Evolutionary conservation across 2,888 invertebrate species (phyloP), one percentile per base, ranked within the genome.

Genomic region (Limnephilus marmoratus): DNA sequence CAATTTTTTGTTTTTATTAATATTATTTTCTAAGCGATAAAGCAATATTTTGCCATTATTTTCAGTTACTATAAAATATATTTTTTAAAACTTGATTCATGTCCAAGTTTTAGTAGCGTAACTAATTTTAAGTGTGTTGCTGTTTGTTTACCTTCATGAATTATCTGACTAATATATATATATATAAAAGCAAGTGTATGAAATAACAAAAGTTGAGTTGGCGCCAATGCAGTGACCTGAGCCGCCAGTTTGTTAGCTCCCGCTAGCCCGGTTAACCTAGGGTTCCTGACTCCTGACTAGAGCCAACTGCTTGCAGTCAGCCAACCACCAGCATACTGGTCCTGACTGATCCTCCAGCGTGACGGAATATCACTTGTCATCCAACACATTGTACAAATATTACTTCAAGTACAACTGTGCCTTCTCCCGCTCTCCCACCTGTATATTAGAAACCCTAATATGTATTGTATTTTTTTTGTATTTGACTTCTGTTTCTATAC

Each of bases 111-210:
- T 68, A 68, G 24, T 2, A 68, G 68, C 5, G 7, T 68, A 68
- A 68, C 24, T 68, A 68, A 68, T n/a, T 68, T 41, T 92, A 93
- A 93, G 93, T 94, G 94, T 94, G 94, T 94, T 94, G 94, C 94
- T 94, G 94, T 94, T 94, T 94, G 94, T 92, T 68, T 68, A 68
- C 68, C 85, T 53, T 81, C 86, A 91, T 85, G 31, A 90, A 91
- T 80, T 49, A 90, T 90, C 81, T 34, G 81, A 91, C 90, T 83
- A 92, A 85, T 91, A 80, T 92, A 83, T 68, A 68, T 68, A 18
- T 18, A 18, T 53, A 93, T 92, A 53, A 68, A 68, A 88, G 24
- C 90, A 68, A 91, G 86, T 90, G 90, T 92, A 93, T 90, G 41
- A 90, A 93, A 91, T 92, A 93, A 93, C 93, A 91, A 91, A 88